Evolutionary conservation across 2,888 invertebrate species (phyloP).

Genomic region (Plemyria rubiginata): DNA sequence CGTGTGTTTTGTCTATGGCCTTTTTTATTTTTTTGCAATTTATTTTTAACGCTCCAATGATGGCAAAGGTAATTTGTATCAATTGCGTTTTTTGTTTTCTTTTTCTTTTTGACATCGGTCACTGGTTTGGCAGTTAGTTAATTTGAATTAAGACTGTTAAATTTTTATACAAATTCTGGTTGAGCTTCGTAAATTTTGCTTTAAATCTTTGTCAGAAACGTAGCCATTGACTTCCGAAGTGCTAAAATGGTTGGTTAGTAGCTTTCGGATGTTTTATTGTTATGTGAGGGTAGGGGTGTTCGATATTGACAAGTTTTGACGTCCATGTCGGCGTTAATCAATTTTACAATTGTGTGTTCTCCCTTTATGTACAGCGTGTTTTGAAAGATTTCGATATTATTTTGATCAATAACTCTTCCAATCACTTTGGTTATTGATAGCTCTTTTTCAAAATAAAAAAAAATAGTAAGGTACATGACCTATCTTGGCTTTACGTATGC

Average conservation of each 20-base stretch:
- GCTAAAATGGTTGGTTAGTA: slow-evolving; percentile 40
- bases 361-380: slow-evolving; percentile 31
- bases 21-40: slow-evolving; percentile 59
- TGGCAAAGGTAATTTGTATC: slow-evolving; percentile 69
- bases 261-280: slow-evolving; percentile 26
- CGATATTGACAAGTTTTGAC: slow-evolving; percentile 43
- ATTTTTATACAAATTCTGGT: slow-evolving; percentile 4
- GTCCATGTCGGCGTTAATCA: slow-evolving; percentile 42
- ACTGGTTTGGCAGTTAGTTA: slow-evolving; percentile 33
- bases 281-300: slow-evolving; percentile 35
- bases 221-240: slow-evolving; percentile 30
- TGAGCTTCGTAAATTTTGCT: neutral
- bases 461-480: neutral
- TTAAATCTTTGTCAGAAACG: slow-evolving; percentile 7
- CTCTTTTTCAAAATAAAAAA: neutral
- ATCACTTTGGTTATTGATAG: neutral
- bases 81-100: slow-evolving; percentile 48
- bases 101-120: slow-evolving; percentile 36
- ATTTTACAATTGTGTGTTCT: slow-evolving; percentile 39
- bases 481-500: no score
- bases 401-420: slow-evolving; percentile 7
- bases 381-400: slow-evolving; percentile 14
- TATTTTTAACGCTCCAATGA: slow-evolving; percentile 69
- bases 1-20: slow-evolving; percentile 63
- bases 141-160: slow-evolving; percentile 21